phyloP scores from a whole-genome alignment of 2,113 vertebrate genomes.

The human (Homo sapiens) region GRCh38 chr9:6657001-6657500 shows the following conservation, averaged over 20 bases:
- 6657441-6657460: too few species aligned
- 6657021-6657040: neutral
- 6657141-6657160: neutral
- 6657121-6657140: neutral
- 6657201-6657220: neutral
- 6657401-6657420: too few species aligned
- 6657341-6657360: neutral
- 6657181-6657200: neutral
- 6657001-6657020: neutral
- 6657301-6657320: neutral
- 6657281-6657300: neutral
- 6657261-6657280: neutral
- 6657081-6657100: neutral
- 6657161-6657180: neutral
- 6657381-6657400: neutral
- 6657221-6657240: neutral
- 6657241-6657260: neutral
- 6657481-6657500: too few species aligned
- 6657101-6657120: neutral
- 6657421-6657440: too few species aligned
- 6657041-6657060: neutral
- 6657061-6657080: neutral
- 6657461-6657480: too few species aligned
- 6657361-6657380: neutral
- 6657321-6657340: neutral